Evolutionary conservation across 1,140 invertebrate species (phyloP).

Genomic region (Drosophila sucinea): DNA sequence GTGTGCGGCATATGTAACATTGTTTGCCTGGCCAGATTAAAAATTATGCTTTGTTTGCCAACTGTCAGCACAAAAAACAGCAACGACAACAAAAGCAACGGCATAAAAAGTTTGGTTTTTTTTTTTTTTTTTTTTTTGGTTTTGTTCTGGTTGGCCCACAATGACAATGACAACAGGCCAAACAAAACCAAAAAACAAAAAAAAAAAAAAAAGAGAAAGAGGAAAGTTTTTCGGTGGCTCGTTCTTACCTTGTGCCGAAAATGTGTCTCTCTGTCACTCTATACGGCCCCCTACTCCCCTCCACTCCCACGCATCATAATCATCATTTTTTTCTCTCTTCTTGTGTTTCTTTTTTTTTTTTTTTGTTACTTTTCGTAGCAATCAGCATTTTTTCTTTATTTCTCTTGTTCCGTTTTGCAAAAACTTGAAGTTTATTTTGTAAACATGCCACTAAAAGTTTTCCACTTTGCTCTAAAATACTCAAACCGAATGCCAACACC

Average conservation of each 20-base stretch:
- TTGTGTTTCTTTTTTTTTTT: constrained; percentile 23
- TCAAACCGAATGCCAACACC: constrained; percentile 80
- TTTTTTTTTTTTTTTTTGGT: constrained; percentile 28
- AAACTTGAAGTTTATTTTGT: constrained; percentile 78
- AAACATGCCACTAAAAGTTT: constrained; percentile 82
- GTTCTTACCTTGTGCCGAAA: constrained; percentile 66
- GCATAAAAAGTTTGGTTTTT: constrained; percentile 40
- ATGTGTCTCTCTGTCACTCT: constrained; percentile 64
- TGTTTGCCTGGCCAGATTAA: constrained; percentile 79
- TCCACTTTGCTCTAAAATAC: constrained; percentile 81
- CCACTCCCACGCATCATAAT: constrained; percentile 59
- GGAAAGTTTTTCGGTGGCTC: constrained; percentile 40
- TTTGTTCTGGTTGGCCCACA: constrained; percentile 45
- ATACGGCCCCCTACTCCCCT: constrained; percentile 24
- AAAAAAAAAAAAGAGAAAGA: constrained; percentile 1
- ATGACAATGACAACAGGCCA: constrained; percentile 74
- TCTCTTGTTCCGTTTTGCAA: constrained; percentile 59
- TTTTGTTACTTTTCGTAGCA: constrained; percentile 53
- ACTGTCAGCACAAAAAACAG: constrained; percentile 75
- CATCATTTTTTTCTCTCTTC: constrained; percentile 45
- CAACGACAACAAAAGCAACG: constrained; percentile 25
- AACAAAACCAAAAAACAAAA: constrained; percentile 63
- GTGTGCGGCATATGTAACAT: constrained; percentile 70
- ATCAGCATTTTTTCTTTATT: constrained; percentile 74
- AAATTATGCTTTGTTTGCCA: constrained; percentile 81